Evolutionary conservation across 1,140 invertebrate species (phyloP).

Genomic region (Bombus sylvicola): DNA sequence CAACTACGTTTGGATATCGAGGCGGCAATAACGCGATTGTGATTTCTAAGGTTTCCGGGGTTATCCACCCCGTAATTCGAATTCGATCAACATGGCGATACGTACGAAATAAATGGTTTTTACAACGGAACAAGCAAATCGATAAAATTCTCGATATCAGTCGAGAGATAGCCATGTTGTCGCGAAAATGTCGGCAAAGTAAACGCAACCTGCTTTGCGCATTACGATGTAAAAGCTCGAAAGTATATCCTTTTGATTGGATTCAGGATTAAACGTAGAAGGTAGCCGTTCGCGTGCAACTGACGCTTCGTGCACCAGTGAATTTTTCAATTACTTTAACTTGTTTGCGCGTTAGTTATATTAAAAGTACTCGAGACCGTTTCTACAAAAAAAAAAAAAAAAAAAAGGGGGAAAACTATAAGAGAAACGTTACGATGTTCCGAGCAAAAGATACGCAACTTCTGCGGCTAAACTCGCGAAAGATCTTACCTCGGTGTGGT

Average conservation of each 20-base stretch:
- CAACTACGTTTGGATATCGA: neutral
- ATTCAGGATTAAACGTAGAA: no score
- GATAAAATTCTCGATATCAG: neutral
- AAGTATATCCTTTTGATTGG: no score
- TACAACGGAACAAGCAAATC: neutral
- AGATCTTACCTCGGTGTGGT: constrained; percentile 63
- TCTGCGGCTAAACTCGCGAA: neutral
- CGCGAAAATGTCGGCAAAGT: neutral
- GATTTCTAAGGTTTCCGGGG: no score
- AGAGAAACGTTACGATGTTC: neutral
- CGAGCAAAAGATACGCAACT: neutral
- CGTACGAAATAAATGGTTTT: neutral
- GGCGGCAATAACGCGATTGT: neutral
- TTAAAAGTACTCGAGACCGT: no score
- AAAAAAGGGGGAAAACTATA: neutral
- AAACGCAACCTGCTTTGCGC: neutral
- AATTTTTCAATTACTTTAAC: no score
- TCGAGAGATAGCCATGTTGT: neutral
- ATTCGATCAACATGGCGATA: neutral
- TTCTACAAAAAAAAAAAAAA: neutral
- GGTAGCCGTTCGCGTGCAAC: no score
- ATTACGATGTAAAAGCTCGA: no score
- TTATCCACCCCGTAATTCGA: neutral
- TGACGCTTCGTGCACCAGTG: no score
- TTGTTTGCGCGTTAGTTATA: no score